These are phyloP conservation scores for Hermodice carunculata DNA, from an alignment of 2,888 invertebrate genomes.

Conservation along the genomic window DNA sequence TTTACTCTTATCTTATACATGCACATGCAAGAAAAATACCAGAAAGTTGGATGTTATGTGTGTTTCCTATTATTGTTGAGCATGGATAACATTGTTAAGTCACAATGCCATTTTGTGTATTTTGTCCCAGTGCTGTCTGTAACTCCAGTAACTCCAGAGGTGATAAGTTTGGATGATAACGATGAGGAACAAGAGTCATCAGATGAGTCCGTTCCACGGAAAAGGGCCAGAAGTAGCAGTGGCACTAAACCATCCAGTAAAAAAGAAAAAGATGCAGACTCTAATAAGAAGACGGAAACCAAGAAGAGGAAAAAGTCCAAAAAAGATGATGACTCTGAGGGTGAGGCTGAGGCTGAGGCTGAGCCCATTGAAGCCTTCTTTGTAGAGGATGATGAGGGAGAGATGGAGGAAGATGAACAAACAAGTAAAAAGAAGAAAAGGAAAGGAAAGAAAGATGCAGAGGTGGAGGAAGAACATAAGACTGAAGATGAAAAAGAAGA, in stretches of 20 bases:
- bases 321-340: neutral
- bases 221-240: neutral
- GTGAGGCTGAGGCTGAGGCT: conserved; percentile 1
- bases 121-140: too few species aligned
- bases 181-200: neutral
- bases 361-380: conserved; percentile 16
- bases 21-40: too few species aligned
- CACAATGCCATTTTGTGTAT: too few species aligned
- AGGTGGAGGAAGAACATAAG: conserved; percentile 11
- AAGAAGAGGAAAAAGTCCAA: neutral
- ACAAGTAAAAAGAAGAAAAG: conserved; percentile 3
- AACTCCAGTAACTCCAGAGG: too few species aligned
- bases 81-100: too few species aligned
- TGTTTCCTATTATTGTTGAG: too few species aligned
- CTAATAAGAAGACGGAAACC: neutral
- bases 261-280: neutral
- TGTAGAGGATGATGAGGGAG: conserved; percentile 21
- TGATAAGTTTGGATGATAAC: neutral
- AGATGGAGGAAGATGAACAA: neutral
- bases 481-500: conserved; percentile 6
- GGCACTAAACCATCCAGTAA: neutral
- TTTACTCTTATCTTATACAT: too few species aligned
- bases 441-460: conserved; percentile 13
- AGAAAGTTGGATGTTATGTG: too few species aligned
- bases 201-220: neutral